Evolutionary conservation across 2,888 invertebrate genomes (phyloP).

Genomic region (Aphidoletes aphidimyza): DNA sequence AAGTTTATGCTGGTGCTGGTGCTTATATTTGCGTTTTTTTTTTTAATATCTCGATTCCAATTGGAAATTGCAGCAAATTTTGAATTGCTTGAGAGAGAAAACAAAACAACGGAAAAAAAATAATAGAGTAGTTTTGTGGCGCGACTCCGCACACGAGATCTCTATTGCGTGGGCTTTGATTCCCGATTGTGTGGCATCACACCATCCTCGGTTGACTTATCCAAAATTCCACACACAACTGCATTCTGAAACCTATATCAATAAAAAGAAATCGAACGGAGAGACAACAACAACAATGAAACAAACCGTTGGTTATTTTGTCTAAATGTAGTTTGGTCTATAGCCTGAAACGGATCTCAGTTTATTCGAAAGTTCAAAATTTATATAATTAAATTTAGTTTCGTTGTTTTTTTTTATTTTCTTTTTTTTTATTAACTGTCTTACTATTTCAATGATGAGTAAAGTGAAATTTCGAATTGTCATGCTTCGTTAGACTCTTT

Average conservation of each 20-base stretch:
- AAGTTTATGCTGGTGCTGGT: too few species aligned
- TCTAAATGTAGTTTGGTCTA: too few species aligned
- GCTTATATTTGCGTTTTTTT: too few species aligned
- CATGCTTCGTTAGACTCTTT: conserved; percentile 13
- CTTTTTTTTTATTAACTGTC: too few species aligned
- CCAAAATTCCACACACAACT: conserved; percentile 47
- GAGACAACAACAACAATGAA: too few species aligned
- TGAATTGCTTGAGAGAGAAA: too few species aligned
- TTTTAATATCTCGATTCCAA: too few species aligned
- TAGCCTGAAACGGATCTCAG: not conserved
- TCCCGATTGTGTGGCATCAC: not conserved
- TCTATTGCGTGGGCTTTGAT: not conserved
- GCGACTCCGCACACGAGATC: conserved; percentile 3
- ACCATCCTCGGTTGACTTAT: conserved; percentile 19
- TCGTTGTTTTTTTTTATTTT: not conserved
- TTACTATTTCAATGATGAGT: too few species aligned
- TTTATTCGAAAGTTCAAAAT: conserved; percentile 10
- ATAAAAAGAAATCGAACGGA: not conserved
- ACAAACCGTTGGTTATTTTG: too few species aligned
- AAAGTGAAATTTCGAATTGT: conserved; percentile 6
- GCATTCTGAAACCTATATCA: conserved; percentile 38
- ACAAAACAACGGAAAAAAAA: too few species aligned
- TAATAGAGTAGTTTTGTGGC: not conserved
- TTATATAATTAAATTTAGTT: not conserved
- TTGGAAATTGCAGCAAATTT: not conserved